These are phyloP conservation scores for Eupithecia dodoneata DNA, from an alignment of 2,888 invertebrate genomes.

Conservation along the genomic window DNA sequence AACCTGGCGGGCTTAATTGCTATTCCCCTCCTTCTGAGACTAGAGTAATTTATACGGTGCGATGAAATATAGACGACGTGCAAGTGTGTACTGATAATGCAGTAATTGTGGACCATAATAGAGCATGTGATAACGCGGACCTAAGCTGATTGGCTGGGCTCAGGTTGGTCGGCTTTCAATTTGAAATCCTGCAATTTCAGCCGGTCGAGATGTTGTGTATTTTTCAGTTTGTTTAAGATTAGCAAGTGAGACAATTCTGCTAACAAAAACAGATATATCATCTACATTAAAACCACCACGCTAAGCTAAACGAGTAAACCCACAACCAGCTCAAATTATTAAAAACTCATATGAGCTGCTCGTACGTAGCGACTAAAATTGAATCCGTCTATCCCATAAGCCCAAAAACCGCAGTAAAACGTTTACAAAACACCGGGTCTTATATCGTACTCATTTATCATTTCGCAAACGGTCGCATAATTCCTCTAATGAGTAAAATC, in stretches of 20 bases:
- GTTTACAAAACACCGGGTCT: conserved; percentile 70
- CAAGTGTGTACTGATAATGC: conserved; percentile 53
- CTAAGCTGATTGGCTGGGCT: not conserved
- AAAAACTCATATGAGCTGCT: conserved; percentile 2
- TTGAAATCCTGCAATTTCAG: not conserved
- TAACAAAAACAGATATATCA: not conserved
- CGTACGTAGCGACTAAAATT: conserved; percentile 28
- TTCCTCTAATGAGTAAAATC: conserved; percentile 83
- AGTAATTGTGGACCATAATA: conserved; percentile 47
- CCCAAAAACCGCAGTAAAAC: conserved; percentile 65
- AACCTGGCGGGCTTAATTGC: conserved; percentile 68
- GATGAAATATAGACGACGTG: conserved; percentile 64
- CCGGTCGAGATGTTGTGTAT: not conserved
- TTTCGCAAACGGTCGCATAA: conserved; percentile 78
- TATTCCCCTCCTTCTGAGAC: conserved; percentile 62
- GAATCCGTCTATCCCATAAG: conserved; percentile 55
- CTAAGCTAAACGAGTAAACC: not conserved
- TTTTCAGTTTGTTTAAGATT: not conserved
- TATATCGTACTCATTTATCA: conserved; percentile 77
- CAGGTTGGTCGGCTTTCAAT: not conserved
- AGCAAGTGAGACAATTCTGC: not conserved
- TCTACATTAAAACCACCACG: conserved; percentile 1
- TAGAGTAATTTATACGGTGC: conserved; percentile 68
- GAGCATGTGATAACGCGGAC: conserved; percentile 18
- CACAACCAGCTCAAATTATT: not conserved